These are phyloP conservation scores for Eurosta solidaginis DNA, from an alignment of 1,140 invertebrate species.

Conservation along the genomic window DNA sequence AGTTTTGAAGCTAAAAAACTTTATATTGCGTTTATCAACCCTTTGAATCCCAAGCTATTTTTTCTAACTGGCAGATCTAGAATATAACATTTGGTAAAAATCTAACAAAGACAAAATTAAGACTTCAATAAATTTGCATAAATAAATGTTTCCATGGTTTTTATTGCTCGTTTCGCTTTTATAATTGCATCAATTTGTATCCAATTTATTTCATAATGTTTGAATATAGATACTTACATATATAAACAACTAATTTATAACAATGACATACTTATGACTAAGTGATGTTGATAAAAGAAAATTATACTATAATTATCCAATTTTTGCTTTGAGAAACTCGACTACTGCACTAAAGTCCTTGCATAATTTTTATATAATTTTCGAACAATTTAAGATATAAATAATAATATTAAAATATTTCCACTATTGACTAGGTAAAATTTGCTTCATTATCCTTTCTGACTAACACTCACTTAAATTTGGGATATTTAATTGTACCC, in stretches of 20 bases:
- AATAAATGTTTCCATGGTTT: too few species aligned
- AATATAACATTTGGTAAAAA: too few species aligned
- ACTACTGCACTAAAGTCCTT: not conserved
- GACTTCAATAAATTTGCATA: too few species aligned
- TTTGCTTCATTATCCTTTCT: constrained; percentile 40
- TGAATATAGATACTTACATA: not conserved
- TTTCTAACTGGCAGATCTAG: too few species aligned
- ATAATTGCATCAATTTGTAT: not conserved
- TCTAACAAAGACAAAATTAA: too few species aligned
- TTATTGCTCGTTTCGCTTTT: not conserved
- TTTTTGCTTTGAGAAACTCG: not conserved
- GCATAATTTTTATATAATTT: not conserved
- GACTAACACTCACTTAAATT: not conserved
- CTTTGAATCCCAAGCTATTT: too few species aligned
- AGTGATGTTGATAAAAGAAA: not conserved
- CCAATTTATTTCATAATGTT: not conserved
- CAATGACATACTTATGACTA: constrained; percentile 27
- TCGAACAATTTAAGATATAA: not conserved
- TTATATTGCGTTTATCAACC: too few species aligned
- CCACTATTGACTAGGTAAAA: constrained; percentile 59
- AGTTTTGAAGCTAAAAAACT: too few species aligned
- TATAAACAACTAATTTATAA: constrained; percentile 4
- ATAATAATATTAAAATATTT: constrained; percentile 51
- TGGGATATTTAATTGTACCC: not conserved
- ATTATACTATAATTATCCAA: not conserved